Conservation (phyloP, 2,113 vertebrate species). For the Dipodomys ordii region DNA sequence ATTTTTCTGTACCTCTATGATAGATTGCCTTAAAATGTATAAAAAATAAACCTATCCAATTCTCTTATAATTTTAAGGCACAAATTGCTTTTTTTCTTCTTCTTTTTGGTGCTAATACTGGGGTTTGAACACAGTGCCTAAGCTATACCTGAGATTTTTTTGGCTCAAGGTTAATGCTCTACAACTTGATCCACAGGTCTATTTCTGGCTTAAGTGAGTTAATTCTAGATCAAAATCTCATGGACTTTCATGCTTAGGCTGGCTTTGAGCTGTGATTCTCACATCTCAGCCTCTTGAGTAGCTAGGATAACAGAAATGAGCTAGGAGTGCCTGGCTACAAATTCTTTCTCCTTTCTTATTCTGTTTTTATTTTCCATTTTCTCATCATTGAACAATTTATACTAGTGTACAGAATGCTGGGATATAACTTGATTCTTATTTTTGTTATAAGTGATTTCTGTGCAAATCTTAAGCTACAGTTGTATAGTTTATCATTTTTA, state of each 20-base stretch:
- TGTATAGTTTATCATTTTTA: not conserved
- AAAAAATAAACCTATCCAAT: not conserved
- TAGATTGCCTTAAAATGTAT: not conserved
- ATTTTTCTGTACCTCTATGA: not conserved
- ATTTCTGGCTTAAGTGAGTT: too few relatives aligned
- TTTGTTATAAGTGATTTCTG: not conserved
- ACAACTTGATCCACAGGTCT: too few relatives aligned
- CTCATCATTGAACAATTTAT: not conserved
- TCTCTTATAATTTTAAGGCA: not conserved
- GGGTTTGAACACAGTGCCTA: too few relatives aligned
- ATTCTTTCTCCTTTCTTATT: not conserved
- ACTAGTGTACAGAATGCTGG: not conserved
- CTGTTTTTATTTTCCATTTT: not conserved
- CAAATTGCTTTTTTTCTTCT: not conserved
- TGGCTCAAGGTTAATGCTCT: too few relatives aligned
- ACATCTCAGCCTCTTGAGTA: too few relatives aligned
- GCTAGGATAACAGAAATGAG: too few relatives aligned
- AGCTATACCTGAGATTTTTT: too few relatives aligned
- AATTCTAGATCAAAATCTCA: too few relatives aligned
- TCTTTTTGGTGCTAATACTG: too few relatives aligned
- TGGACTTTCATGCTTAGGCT: too few relatives aligned
- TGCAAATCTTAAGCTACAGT: not conserved
- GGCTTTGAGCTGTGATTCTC: too few relatives aligned
- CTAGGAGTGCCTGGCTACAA: too few relatives aligned
- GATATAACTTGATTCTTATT: not conserved